Evolutionary conservation across 2,888 invertebrate genomes (phyloP).

Genomic region (Trachelus stipa): DNA sequence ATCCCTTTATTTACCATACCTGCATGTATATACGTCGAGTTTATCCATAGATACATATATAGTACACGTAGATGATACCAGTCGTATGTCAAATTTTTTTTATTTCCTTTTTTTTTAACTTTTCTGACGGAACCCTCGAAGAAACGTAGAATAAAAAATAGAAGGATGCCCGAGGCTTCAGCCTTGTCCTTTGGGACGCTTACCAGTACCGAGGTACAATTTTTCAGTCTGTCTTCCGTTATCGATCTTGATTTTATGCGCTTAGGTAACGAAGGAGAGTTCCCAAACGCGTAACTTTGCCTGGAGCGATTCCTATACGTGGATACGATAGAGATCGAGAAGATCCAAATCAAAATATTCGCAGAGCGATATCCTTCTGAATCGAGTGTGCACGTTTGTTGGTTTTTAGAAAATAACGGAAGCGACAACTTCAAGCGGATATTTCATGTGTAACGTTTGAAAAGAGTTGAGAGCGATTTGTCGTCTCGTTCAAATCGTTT

Average conservation of each 20-base stretch:
- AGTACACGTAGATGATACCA: neutral
- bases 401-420: neutral
- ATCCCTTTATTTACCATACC: neutral
- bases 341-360: neutral
- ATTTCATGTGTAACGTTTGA: neutral
- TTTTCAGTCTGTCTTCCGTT: neutral
- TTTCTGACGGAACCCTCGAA: constrained; percentile 11
- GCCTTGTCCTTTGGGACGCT: neutral
- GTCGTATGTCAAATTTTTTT: neutral
- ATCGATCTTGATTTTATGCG: neutral
- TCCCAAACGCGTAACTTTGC: neutral
- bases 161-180: neutral
- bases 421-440: neutral
- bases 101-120: neutral
- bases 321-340: neutral
- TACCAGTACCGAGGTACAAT: neutral
- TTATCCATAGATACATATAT: neutral
- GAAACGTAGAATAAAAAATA: neutral
- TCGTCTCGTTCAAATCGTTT: neutral
- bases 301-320: neutral
- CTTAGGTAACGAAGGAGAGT: neutral
- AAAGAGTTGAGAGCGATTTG: neutral
- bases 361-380: neutral
- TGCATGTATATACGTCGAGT: neutral
- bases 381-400: neutral